phyloP scores from a whole-genome alignment of 2,888 invertebrate species.

The Ornithoptera priamus region DNA sequence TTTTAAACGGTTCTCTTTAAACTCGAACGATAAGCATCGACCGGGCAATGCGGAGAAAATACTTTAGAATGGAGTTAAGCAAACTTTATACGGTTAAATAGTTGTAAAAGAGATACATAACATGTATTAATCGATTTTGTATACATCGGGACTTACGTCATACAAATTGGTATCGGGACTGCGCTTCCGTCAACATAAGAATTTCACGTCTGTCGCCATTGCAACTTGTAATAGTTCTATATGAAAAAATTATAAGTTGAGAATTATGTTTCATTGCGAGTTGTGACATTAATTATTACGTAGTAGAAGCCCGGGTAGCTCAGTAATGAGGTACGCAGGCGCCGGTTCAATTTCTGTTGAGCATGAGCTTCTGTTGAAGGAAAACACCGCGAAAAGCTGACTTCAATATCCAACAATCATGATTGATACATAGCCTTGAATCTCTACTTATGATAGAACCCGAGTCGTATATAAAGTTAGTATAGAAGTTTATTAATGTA shows the following conservation, averaged over 20 bases:
- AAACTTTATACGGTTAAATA: conserved; percentile 48
- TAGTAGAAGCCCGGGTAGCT: background rate
- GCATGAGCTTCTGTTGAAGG: too few relatives aligned
- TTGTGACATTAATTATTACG: background rate
- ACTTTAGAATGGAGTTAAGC: conserved; percentile 31
- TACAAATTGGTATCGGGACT: conserved; percentile 3
- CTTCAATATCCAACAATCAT: too few relatives aligned
- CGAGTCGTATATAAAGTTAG: too few relatives aligned
- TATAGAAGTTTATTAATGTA: background rate
- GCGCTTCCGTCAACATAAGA: conserved; percentile 35
- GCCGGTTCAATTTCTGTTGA: too few relatives aligned
- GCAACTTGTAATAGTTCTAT: background rate
- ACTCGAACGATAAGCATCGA: conserved; percentile 26
- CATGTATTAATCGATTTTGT: background rate
- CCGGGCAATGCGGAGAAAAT: conserved; percentile 28
- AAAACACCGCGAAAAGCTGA: too few relatives aligned
- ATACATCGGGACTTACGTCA: conserved; percentile 1
- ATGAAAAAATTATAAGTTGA: background rate
- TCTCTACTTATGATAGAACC: too few relatives aligned
- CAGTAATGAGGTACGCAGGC: too few relatives aligned
- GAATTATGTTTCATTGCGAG: too few relatives aligned
- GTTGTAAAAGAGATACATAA: conserved; percentile 43
- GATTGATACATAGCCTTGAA: too few relatives aligned
- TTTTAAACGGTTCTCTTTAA: conserved; percentile 17
- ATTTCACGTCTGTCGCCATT: conserved; percentile 47